Evolutionary conservation across 1,140 invertebrate genomes (phyloP).

Genomic region (Zaprionus taronus): DNA sequence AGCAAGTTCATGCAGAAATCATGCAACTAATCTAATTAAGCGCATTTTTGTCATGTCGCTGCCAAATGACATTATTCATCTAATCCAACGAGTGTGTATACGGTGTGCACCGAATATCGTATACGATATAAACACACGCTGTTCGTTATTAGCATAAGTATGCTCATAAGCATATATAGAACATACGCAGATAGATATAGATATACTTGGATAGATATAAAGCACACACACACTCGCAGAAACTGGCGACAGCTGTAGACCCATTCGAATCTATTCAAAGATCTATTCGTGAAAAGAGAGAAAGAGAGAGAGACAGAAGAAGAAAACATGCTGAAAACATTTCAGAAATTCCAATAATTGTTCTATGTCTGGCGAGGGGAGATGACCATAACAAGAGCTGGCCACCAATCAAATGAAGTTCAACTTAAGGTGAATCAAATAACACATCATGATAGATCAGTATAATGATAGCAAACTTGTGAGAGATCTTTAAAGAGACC

Average conservation of each 20-base stretch:
- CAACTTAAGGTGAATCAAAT: not conserved
- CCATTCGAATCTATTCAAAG: constrained; percentile 40
- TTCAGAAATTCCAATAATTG: constrained; percentile 67
- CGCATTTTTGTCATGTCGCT: constrained; percentile 58
- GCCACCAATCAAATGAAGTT: not conserved
- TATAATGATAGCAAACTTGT: too few relatives aligned
- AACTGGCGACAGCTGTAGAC: constrained; percentile 29
- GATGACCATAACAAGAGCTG: constrained; percentile 1
- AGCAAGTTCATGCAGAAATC: constrained; percentile 54
- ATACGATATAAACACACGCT: not conserved
- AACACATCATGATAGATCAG: too few relatives aligned
- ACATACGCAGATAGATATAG: constrained; percentile 10
- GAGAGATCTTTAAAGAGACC: too few relatives aligned
- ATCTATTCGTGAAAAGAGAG: constrained; percentile 23
- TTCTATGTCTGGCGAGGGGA: constrained; percentile 32
- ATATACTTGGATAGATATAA: constrained; percentile 22
- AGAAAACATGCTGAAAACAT: constrained; percentile 31
- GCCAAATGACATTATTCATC: constrained; percentile 61
- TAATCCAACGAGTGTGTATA: constrained; percentile 39
- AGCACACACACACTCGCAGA: constrained; percentile 9
- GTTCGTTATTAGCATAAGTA: constrained; percentile 20
- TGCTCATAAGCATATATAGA: constrained; percentile 13
- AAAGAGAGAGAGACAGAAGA: constrained; percentile 2
- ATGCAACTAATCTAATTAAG: constrained; percentile 63
- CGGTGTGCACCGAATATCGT: not conserved